Evolutionary conservation across 2,888 invertebrate genomes (phyloP).

Genomic region (Eupithecia exiguata): DNA sequence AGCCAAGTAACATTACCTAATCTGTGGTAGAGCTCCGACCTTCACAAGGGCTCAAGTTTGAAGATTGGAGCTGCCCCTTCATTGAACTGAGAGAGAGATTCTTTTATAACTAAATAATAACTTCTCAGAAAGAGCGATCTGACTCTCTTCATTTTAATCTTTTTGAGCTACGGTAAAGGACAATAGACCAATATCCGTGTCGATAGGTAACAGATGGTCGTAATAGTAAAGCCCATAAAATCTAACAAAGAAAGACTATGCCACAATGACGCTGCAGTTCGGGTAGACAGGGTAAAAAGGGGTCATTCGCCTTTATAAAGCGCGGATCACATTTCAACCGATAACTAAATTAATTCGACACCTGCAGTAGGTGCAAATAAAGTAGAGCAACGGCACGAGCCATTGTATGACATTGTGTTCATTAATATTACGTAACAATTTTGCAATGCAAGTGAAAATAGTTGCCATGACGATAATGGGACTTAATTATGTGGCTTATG

Average conservation of each 20-base stretch:
- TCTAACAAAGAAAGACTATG: not conserved
- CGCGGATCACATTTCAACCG: not conserved
- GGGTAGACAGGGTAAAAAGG: constrained; percentile 4
- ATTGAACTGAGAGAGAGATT: not conserved
- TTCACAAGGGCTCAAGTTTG: not conserved
- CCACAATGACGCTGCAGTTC: constrained; percentile 1
- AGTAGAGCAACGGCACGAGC: not conserved
- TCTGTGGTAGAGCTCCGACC: not conserved
- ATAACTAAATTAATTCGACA: not conserved
- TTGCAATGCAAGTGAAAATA: constrained; percentile 57
- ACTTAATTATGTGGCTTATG: constrained; percentile 50
- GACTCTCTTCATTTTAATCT: not conserved
- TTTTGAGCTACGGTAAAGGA: not conserved
- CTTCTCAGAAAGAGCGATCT: not conserved
- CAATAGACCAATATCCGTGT: not conserved
- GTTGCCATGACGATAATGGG: constrained; percentile 63
- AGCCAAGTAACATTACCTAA: too few species aligned
- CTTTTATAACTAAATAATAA: not conserved
- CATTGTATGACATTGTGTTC: constrained; percentile 36
- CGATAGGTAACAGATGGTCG: not conserved
- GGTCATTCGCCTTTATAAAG: not conserved
- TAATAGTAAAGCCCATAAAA: constrained; percentile 2
- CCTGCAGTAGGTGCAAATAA: constrained; percentile 11
- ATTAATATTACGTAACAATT: constrained; percentile 44
- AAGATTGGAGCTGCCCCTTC: not conserved